Evolutionary conservation across 2,888 invertebrate species (phyloP).

Genomic region (Dryococelus australis): DNA sequence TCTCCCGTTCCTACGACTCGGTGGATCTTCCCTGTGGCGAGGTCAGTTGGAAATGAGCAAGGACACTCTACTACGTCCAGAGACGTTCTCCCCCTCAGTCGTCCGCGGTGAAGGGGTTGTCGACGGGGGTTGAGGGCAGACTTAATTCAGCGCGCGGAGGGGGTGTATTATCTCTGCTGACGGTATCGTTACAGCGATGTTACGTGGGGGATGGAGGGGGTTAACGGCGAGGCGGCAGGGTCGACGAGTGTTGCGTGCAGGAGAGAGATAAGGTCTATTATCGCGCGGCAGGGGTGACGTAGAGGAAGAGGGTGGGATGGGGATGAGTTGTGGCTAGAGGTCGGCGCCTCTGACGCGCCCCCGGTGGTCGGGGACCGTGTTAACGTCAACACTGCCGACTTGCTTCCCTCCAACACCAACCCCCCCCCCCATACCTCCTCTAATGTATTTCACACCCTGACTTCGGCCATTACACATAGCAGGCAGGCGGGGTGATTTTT

Average conservation of each 20-base stretch:
- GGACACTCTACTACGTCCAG: no score
- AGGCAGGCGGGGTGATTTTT: no score
- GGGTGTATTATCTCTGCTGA: background rate
- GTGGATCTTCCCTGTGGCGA: no score
- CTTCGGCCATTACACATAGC: no score
- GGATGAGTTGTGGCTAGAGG: background rate
- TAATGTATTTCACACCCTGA: no score
- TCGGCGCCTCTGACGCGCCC: no score
- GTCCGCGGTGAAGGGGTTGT: background rate
- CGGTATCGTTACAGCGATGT: background rate
- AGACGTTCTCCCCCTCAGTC: no score
- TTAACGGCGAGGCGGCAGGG: background rate
- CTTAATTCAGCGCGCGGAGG: background rate
- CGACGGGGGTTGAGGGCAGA: background rate
- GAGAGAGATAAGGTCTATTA: background rate
- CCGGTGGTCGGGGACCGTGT: background rate
- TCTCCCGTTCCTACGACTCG: no score
- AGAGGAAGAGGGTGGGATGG: no score
- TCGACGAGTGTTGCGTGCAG: background rate
- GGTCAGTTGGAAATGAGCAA: no score
- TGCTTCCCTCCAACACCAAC: no score
- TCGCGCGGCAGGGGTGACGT: background rate
- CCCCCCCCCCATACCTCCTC: no score
- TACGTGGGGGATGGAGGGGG: background rate
- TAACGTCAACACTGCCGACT: background rate